Evolutionary conservation across 2,113 vertebrate species (phyloP), one percentile per base, ranked within the genome.

Genomic region (Myrmecobius fasciatus): DNA sequence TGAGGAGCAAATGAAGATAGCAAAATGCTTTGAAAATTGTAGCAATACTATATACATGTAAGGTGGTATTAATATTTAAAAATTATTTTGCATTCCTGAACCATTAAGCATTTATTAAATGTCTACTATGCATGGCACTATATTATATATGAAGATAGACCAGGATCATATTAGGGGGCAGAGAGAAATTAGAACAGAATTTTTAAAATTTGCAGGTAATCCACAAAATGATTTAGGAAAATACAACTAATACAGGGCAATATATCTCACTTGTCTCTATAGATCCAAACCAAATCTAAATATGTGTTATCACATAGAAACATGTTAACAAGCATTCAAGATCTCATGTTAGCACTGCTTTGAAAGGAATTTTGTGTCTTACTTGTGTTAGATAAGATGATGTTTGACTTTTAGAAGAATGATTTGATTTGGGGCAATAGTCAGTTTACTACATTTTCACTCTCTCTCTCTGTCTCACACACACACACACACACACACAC

Each of bases 71-170:
- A 83, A 67, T 95, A n/a, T 93, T 89, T 90, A 89, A 90, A 94
- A 96, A 94, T 67, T 94, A 48, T 89, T 88, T 92, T 94, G 83
- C 93, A 90, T 95, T 93, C 46, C 52, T 75, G 90, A 48, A 28
- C 89, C n/a, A n/a, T n/a, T 75, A 75, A 75, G 67, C 17, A 75
- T 75, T 67, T 75, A 75, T 75, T 75, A n/a, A 67, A 67, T 67
- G 31, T n/a, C 31, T 36, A 67, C 36, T n/a, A 36, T 67, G 60
- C 31, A 67, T 36, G 36, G 60, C 60, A 83, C 36, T 22, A 17
- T 17, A 14, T 83, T 83, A 43, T 36, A 83, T 83, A 83, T 49
- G 8, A 49, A 53, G 52, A 91, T 60, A 92, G 4, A 91, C 54
- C 36, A 89, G 89, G 91, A n/a, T 67, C 60, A 75, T n/a, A 14